Evolutionary conservation across 2,113 vertebrate genomes (phyloP).

Genomic region (Willisornis vidua): DNA sequence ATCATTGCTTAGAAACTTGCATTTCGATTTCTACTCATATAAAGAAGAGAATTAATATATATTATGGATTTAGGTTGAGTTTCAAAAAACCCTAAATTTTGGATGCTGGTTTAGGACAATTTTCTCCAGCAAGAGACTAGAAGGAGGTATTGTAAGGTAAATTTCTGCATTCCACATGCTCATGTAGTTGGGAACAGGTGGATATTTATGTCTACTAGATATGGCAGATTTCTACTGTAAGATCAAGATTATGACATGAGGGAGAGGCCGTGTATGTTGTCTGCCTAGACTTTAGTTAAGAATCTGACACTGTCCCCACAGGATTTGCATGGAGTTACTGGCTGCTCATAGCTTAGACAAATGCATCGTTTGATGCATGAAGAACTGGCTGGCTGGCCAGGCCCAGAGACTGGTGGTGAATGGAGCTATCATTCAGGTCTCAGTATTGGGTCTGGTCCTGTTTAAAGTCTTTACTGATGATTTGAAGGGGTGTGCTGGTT

Average conservation of each 20-base stretch:
- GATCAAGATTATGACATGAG: not conserved
- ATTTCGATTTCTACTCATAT: not conserved
- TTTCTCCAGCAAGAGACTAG: not conserved
- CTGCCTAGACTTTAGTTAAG: no score
- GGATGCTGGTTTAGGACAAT: not conserved
- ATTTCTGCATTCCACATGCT: not conserved
- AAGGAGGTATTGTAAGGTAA: not conserved
- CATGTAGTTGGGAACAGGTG: not conserved
- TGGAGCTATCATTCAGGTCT: not conserved
- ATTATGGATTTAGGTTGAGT: not conserved
- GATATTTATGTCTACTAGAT: not conserved
- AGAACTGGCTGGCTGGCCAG: fast-evolving
- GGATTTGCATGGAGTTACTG: not conserved
- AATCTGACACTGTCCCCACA: not conserved
- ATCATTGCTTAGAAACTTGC: not conserved
- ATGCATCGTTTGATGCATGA: not conserved
- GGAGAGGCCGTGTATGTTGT: not conserved
- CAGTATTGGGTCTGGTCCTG: not conserved
- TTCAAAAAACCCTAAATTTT: not conserved
- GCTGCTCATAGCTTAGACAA: not conserved
- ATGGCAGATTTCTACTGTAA: not conserved
- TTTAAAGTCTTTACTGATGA: not conserved
- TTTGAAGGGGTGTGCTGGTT: not conserved
- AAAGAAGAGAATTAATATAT: not conserved
- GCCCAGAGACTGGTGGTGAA: not conserved